Conservation (phyloP, 2,888 invertebrate genomes). For the Herminia tarsipennalis region DNA sequence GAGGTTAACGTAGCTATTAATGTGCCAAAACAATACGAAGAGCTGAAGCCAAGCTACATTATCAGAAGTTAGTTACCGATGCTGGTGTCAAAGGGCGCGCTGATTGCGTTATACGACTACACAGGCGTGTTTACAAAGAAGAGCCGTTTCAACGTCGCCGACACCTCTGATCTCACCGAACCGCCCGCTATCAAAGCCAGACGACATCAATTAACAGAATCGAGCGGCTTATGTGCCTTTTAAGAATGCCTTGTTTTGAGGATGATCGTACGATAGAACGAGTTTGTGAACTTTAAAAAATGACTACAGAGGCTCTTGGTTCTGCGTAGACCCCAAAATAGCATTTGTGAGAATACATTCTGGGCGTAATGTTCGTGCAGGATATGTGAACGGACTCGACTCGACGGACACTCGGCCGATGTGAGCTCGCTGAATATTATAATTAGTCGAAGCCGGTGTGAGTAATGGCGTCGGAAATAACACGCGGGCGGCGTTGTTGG, state of each 20-base stretch:
- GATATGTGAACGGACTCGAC: conserved; percentile 50
- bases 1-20: conserved; percentile 34
- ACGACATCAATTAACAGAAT: conserved; percentile 57
- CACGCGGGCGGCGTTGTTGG: conserved; percentile 78
- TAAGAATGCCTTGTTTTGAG: conserved; percentile 36
- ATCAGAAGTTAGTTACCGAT: conserved; percentile 54
- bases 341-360: conserved; percentile 30
- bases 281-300: conserved; percentile 25
- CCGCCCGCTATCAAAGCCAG: conserved; percentile 41
- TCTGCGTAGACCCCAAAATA: conserved; percentile 33
- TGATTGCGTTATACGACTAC: conserved; percentile 64
- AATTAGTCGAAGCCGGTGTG: conserved; percentile 82
- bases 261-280: conserved; percentile 27
- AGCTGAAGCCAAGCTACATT: conserved; percentile 33
- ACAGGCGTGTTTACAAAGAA: conserved; percentile 64
- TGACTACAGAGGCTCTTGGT: conserved; percentile 10
- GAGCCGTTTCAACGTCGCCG: conserved; percentile 63
- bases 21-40: conserved; percentile 43
- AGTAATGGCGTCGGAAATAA: conserved; percentile 84
- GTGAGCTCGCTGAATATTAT: conserved; percentile 78
- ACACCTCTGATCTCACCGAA: conserved; percentile 73
- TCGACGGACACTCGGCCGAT: conserved; percentile 65
- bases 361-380: conserved; percentile 29
- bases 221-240: conserved; percentile 43
- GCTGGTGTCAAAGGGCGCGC: conserved; percentile 73